Percentiles rank a stretch among this genome's conserved stretches.
Evolutionary conservation across 2,888 invertebrate genomes (phyloP).

Genomic region (Oligia latruncula): DNA sequence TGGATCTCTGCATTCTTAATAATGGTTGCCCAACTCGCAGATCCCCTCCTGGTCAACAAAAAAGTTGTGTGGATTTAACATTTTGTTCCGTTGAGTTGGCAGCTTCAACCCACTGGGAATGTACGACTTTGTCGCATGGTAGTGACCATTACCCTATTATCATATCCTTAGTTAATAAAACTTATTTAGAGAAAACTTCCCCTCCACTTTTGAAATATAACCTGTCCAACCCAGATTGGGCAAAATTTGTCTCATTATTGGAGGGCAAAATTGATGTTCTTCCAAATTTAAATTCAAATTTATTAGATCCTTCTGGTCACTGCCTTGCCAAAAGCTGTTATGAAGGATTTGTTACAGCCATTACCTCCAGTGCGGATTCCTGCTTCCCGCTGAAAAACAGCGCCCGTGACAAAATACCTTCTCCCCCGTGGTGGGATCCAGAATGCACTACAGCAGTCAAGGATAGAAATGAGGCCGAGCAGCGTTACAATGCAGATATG

Average conservation of each 20-base stretch:
- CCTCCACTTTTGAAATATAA: conserved; percentile 10
- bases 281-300: neutral
- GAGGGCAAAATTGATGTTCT: neutral
- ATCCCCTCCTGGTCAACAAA: neutral
- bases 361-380: neutral
- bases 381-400: neutral
- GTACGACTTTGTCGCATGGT: neutral
- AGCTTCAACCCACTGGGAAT: neutral
- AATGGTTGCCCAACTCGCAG: neutral
- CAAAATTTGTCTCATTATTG: neutral
- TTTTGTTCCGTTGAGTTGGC: conserved; percentile 3
- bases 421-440: too few species aligned
- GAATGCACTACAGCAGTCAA: too few species aligned
- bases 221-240: neutral
- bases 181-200: neutral
- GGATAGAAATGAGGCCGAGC: too few species aligned
- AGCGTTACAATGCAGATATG: too few species aligned
- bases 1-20: neutral
- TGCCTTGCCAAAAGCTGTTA: neutral
- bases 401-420: too few species aligned
- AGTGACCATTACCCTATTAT: neutral
- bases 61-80: neutral
- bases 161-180: neutral
- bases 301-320: neutral
- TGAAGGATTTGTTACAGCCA: neutral